Conservation (phyloP, 2,888 invertebrate species). For the Agrochola macilenta region DNA sequence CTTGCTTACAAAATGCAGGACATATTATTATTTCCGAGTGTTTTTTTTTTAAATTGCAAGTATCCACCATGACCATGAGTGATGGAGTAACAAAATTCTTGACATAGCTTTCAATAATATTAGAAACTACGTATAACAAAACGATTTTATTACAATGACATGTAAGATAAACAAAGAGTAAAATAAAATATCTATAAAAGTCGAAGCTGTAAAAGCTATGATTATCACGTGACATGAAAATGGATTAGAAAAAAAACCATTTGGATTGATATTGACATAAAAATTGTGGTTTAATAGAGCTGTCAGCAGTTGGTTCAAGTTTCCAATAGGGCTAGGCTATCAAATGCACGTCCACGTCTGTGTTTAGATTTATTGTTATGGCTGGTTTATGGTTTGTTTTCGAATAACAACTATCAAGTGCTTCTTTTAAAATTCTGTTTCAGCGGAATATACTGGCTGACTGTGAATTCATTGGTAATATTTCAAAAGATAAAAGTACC, state of each 20-base stretch:
- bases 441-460: background rate
- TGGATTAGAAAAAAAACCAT: background rate
- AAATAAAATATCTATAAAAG: background rate
- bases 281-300: constrained; percentile 31
- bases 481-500: background rate
- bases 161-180: background rate
- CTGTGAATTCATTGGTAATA: background rate
- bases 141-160: background rate
- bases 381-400: constrained; percentile 10
- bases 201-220: background rate
- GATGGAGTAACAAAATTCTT: background rate
- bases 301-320: constrained; percentile 36
- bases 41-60: background rate
- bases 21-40: background rate
- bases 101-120: background rate
- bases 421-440: constrained; percentile 14
- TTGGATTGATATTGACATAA: constrained; percentile 22
- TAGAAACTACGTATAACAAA: too few relatives aligned
- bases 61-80: background rate
- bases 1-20: too few relatives aligned
- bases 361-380: constrained; percentile 22
- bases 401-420: background rate
- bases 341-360: constrained; percentile 37
- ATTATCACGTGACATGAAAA: background rate
- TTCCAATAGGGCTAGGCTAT: constrained; percentile 29